Evolutionary conservation across 2,888 invertebrate genomes (phyloP).

Genomic region (Nyleta sp.): DNA sequence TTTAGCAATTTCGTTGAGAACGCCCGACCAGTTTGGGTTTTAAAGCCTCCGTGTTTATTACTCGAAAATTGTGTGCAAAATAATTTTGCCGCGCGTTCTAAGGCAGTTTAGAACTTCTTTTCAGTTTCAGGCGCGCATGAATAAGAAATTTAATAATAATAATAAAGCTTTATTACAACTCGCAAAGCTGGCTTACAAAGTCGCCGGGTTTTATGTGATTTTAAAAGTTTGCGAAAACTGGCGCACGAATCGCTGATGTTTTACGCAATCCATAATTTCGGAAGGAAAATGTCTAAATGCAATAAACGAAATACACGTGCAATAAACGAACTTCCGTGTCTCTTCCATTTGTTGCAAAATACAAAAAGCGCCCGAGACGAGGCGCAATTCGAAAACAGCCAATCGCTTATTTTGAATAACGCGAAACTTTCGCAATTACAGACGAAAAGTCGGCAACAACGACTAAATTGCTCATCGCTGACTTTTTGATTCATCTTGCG

Average conservation of each 20-base stretch:
- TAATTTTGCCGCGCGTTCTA: background rate
- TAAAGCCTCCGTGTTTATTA: no score
- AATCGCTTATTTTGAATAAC: no score
- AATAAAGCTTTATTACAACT: constrained; percentile 5
- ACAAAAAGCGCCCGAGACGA: background rate
- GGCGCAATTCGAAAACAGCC: no score
- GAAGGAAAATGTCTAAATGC: background rate
- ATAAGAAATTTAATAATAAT: constrained; percentile 11
- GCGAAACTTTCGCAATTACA: no score
- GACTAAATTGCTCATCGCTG: background rate
- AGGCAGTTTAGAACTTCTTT: background rate
- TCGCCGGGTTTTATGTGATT: no score
- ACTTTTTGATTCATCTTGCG: background rate
- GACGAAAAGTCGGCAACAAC: no score
- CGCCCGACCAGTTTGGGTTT: no score
- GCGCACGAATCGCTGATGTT: constrained; percentile 1
- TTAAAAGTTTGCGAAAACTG: constrained; percentile 13
- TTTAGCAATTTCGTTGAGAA: no score
- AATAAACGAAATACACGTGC: background rate
- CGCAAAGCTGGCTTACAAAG: background rate
- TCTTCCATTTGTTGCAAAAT: background rate
- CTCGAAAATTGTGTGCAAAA: no score
- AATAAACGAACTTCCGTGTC: constrained; percentile 3
- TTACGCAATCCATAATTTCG: constrained; percentile 6
- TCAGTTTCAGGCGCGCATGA: background rate